Conservation (phyloP, 2,113 vertebrate genomes). For the Aspidoscelis tigris region DNA sequence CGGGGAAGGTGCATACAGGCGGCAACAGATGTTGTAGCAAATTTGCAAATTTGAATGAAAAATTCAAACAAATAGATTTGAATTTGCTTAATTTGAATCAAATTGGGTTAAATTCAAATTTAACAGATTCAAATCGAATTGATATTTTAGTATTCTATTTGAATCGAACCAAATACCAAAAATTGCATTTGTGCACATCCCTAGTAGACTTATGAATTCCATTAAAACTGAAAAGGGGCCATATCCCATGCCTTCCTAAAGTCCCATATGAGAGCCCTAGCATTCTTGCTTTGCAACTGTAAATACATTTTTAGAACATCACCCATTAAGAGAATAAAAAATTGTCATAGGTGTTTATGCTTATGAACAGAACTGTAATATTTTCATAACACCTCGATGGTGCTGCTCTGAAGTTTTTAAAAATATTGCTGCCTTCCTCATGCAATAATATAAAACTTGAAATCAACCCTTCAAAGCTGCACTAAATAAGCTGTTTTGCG, state of each 20-base stretch:
- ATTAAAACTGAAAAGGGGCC: no score
- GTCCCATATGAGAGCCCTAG: background rate
- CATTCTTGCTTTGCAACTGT: conserved; percentile 12
- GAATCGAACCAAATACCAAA: no score
- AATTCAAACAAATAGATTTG: no score
- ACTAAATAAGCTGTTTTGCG: conserved; percentile 9
- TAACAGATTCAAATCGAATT: no score
- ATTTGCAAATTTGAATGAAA: no score
- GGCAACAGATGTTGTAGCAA: no score
- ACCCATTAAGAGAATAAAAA: conserved; percentile 18
- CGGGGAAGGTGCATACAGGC: no score
- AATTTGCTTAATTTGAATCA: no score
- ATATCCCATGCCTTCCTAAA: background rate
- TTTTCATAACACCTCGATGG: conserved; percentile 41
- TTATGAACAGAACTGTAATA: conserved; percentile 4
- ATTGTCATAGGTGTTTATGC: conserved; percentile 9
- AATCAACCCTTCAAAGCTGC: conserved; percentile 44
- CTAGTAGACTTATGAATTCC: no score
- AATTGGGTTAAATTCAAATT: no score
- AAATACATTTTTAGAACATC: conserved; percentile 30
- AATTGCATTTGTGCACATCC: no score
- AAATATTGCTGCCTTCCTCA: background rate
- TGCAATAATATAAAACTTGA: background rate
- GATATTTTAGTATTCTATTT: no score
- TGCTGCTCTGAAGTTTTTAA: background rate